Percentiles rank a stretch among this genome's conserved stretches.
phyloP scores from a whole-genome alignment of 2,888 invertebrate genomes.

The Pocota personata region DNA sequence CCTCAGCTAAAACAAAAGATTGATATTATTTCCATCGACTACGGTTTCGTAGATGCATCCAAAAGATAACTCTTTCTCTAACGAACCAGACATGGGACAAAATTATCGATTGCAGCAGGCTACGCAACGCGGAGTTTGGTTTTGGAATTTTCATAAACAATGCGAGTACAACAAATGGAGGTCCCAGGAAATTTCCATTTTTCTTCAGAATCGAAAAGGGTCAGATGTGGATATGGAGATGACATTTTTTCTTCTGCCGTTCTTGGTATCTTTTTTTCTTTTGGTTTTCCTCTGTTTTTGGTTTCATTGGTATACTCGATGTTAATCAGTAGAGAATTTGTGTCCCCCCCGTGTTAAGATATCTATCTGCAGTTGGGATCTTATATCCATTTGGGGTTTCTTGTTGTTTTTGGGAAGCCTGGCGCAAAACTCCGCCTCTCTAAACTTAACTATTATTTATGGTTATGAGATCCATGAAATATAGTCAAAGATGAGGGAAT shows the following conservation, averaged over 20 bases:
- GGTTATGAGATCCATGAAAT: slow-evolving; percentile 68
- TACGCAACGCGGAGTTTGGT: background rate
- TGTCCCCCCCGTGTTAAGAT: slow-evolving; percentile 30
- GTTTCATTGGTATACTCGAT: slow-evolving; percentile 20
- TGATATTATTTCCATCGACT: slow-evolving; percentile 67
- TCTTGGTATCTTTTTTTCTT: slow-evolving; percentile 17
- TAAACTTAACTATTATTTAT: slow-evolving; percentile 69
- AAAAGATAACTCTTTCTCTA: slow-evolving; percentile 65
- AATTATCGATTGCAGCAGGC: slow-evolving; percentile 23
- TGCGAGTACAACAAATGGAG: slow-evolving; percentile 22
- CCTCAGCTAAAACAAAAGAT: slow-evolving; percentile 69
- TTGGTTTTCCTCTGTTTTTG: slow-evolving; percentile 5
- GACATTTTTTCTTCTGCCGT: slow-evolving; percentile 42
- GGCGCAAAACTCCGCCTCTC: slow-evolving; percentile 49
- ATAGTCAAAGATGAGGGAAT: slow-evolving; percentile 65
- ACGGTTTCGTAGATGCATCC: slow-evolving; percentile 54
- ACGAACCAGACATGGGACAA: slow-evolving; percentile 66
- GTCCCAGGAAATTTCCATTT: slow-evolving; percentile 69
- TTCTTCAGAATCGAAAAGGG: slow-evolving; percentile 71
- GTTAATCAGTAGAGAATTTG: slow-evolving; percentile 55
- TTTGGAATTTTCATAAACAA: slow-evolving; percentile 42
- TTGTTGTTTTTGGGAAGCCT: background rate
- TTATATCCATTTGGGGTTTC: slow-evolving; percentile 22
- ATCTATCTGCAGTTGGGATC: slow-evolving; percentile 41
- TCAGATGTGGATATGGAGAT: slow-evolving; percentile 63